Conservation (phyloP, 30 jellyfish, hydroid and myxozoan genomes). For the Hydra vulgaris region DNA sequence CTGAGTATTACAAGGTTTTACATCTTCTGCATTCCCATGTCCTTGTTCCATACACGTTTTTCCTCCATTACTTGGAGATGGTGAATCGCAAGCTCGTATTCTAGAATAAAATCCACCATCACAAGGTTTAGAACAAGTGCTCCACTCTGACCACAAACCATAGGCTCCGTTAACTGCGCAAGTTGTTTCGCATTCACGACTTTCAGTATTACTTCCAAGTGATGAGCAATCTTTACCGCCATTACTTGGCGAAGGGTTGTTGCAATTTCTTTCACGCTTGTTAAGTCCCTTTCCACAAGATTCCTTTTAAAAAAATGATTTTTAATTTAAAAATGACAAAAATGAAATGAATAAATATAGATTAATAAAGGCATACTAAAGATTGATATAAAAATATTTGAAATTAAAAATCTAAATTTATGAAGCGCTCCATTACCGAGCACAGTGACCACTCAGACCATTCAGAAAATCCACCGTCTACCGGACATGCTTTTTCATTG, state of each 20-base stretch:
- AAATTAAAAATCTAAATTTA: no score
- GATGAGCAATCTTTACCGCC: slow-evolving; percentile 15
- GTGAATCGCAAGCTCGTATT: slow-evolving; percentile 22
- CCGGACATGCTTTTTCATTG: slow-evolving; percentile 18
- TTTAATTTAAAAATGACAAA: no score
- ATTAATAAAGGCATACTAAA: not conserved
- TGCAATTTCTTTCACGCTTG: not conserved
- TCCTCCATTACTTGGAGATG: slow-evolving; percentile 19
- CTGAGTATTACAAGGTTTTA: slow-evolving; percentile 13
- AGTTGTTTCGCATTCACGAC: not conserved
- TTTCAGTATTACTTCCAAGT: slow-evolving; percentile 1
- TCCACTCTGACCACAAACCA: slow-evolving; percentile 23
- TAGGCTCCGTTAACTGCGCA: slow-evolving; percentile 18
- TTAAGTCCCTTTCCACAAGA: slow-evolving; percentile 8
- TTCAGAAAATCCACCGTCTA: slow-evolving; percentile 14
- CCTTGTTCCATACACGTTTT: slow-evolving; percentile 16
- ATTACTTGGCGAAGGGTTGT: not conserved
- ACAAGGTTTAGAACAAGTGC: not conserved
- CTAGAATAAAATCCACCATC: slow-evolving; percentile 17
- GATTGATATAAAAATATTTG: not conserved
- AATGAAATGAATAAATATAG: no score
- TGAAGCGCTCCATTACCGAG: no score
- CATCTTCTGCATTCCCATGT: slow-evolving; percentile 11
- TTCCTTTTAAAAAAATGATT: not conserved
- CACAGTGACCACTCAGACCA: slow-evolving; percentile 14